phyloP scores from a whole-genome alignment of 2,797 vertebrate genomes.

The Eospalax fontanierii region DNA sequence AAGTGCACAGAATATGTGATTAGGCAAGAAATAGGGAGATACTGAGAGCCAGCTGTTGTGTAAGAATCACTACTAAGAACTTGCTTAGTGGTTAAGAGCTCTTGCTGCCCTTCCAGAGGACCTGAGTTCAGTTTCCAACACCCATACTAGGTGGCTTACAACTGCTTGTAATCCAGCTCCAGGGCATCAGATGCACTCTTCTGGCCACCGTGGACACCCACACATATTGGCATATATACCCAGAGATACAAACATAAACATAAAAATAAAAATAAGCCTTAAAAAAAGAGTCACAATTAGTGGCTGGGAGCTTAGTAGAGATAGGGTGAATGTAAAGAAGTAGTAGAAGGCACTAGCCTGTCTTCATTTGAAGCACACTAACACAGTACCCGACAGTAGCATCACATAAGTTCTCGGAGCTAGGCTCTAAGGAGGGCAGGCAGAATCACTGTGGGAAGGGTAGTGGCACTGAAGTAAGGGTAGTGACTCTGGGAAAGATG shows the following conservation, averaged over 20 bases:
- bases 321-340: neutral
- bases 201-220: no score
- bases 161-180: no score
- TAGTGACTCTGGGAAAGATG: neutral
- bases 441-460: neutral
- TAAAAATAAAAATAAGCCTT: no score
- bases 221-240: no score
- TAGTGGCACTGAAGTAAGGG: neutral
- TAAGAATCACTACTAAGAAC: neutral
- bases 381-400: neutral
- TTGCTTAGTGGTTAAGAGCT: no score
- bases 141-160: no score
- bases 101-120: no score
- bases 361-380: constrained; percentile 16
- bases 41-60: neutral
- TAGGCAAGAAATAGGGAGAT: constrained; percentile 20
- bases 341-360: neutral
- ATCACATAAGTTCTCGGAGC: neutral
- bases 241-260: no score
- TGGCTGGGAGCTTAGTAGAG: neutral
- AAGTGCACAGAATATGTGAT: neutral
- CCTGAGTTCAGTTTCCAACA: no score
- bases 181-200: no score
- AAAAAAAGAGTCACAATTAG: no score
- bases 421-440: neutral